Evolutionary conservation across 1,140 invertebrate species (phyloP).

Genomic region (Mizuhopecten yessoensis): DNA sequence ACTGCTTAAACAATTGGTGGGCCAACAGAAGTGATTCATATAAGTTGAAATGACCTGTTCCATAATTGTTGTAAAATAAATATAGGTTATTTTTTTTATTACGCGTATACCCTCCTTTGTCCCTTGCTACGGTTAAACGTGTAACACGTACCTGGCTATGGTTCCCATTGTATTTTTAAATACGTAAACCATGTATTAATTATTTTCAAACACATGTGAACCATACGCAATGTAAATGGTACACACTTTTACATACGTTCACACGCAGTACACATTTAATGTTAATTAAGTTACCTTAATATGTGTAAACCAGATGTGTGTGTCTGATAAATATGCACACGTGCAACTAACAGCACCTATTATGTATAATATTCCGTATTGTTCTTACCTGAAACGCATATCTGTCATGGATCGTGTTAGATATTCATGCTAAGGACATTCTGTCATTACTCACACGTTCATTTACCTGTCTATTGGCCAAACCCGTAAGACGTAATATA

Average conservation of each 20-base stretch:
- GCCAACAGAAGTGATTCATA: too few species aligned
- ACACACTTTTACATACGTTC: background rate
- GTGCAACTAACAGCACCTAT: background rate
- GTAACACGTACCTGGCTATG: too few species aligned
- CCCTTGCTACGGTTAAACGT: too few species aligned
- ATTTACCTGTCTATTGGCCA: background rate
- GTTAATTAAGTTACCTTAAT: background rate
- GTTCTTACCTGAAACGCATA: background rate
- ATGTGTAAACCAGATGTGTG: background rate
- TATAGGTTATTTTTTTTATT: too few species aligned
- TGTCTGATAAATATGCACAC: background rate
- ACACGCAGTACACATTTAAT: background rate
- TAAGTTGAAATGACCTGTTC: too few species aligned
- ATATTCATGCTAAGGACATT: background rate
- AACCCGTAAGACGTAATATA: background rate
- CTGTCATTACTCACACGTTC: background rate
- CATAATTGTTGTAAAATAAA: too few species aligned
- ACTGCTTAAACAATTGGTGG: too few species aligned
- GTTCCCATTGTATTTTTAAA: too few species aligned
- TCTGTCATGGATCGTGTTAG: background rate
- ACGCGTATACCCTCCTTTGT: too few species aligned
- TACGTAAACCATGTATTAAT: too few species aligned
- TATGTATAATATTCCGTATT: background rate
- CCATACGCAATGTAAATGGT: too few species aligned
- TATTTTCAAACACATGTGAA: too few species aligned